Percentiles rank a stretch among this genome's conserved stretches.
Evolutionary conservation across 2,113 vertebrate species (phyloP).

Genomic region (Anolis sagrei): DNA sequence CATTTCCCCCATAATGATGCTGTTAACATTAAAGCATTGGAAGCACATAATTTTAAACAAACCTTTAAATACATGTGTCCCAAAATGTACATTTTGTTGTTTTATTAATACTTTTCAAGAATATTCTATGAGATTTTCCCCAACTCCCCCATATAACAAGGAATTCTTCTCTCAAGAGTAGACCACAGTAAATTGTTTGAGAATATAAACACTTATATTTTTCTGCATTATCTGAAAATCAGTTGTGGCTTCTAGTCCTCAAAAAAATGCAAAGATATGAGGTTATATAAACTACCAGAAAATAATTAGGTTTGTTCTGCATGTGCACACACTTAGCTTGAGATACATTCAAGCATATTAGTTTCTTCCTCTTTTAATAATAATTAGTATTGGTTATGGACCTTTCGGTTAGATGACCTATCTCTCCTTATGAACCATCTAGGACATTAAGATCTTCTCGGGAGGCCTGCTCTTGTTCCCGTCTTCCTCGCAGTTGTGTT

Average conservation of each 20-base stretch:
- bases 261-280: neutral
- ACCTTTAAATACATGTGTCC: slow-evolving; percentile 24
- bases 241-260: neutral
- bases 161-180: neutral
- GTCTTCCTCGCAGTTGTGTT: no score
- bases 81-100: slow-evolving; percentile 23
- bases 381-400: neutral
- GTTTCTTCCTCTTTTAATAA: neutral
- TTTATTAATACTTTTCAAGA: slow-evolving; percentile 24
- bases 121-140: neutral
- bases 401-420: neutral
- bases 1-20: slow-evolving; percentile 12
- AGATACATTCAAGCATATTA: neutral
- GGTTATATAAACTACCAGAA: neutral
- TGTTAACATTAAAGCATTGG: neutral
- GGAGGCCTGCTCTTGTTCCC: no score
- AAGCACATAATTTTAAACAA: slow-evolving; percentile 13
- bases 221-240: neutral
- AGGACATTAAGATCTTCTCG: no score
- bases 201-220: neutral
- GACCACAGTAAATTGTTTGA: neutral
- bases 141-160: neutral
- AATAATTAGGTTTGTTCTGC: neutral
- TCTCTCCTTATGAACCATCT: no score
- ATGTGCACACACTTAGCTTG: neutral